Evolutionary conservation across 2,888 invertebrate species (phyloP).

Genomic region (Sussaba pulchella): DNA sequence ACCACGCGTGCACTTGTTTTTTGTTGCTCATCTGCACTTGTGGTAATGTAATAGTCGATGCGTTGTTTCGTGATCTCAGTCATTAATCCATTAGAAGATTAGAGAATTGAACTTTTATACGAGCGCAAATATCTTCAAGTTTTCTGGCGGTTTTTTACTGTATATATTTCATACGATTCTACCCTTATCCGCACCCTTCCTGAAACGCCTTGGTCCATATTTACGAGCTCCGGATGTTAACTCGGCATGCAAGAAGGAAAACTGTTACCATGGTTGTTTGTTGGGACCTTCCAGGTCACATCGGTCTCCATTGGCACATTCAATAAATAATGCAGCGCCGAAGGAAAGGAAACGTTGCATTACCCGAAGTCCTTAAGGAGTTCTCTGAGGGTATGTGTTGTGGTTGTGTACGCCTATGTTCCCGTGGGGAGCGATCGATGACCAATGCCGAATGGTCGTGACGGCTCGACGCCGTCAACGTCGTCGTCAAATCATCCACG

Average conservation of each 20-base stretch:
- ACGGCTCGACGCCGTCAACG: conserved; percentile 60
- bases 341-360: conserved; percentile 42
- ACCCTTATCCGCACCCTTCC: conserved; percentile 5
- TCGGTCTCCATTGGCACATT: conserved; percentile 47
- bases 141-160: background rate
- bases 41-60: conserved; percentile 30
- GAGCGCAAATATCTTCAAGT: background rate
- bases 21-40: background rate
- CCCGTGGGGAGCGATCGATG: conserved; percentile 66
- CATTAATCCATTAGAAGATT: conserved; percentile 42
- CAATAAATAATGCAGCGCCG: conserved; percentile 57
- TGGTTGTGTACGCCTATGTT: conserved; percentile 47
- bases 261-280: conserved; percentile 39
- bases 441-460: conserved; percentile 65
- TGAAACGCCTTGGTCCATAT: background rate
- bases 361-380: conserved; percentile 26
- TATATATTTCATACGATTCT: background rate
- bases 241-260: conserved; percentile 13
- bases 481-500: conserved; percentile 53
- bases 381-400: conserved; percentile 34
- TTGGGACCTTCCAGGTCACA: no score
- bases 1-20: conserved; percentile 38
- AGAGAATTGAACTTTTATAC: no score
- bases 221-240: conserved; percentile 20
- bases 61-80: conserved; percentile 39